Conservation (phyloP, 2,113 vertebrate genomes). For the Semnornis frantzii region DNA sequence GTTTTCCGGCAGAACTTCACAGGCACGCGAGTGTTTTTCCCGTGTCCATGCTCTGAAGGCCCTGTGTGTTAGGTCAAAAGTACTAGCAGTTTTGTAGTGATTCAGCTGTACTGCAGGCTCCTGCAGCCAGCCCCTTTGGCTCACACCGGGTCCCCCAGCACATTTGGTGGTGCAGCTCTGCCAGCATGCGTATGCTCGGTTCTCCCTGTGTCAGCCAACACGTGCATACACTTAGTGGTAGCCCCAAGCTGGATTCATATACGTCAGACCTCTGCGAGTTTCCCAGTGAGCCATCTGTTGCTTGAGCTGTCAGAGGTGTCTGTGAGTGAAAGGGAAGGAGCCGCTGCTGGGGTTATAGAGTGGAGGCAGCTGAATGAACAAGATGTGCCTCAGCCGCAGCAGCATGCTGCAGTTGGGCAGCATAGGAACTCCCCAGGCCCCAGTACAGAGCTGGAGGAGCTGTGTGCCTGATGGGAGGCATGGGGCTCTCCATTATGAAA, state of each 20-base stretch:
- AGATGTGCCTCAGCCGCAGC: not conserved
- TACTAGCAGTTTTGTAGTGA: not conserved
- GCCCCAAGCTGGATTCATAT: not conserved
- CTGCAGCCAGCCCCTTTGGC: fast-evolving
- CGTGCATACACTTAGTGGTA: fast-evolving
- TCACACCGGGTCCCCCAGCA: fast-evolving
- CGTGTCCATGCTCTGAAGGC: not conserved
- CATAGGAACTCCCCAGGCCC: not conserved
- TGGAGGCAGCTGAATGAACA: not conserved
- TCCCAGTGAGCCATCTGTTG: not conserved
- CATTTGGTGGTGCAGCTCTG: fast-evolving
- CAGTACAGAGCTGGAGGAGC: not conserved
- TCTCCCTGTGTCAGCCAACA: not conserved
- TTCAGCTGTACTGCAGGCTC: fast-evolving
- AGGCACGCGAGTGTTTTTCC: not conserved
- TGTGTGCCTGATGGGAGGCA: not conserved
- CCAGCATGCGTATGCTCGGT: not conserved
- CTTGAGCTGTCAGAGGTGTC: not conserved
- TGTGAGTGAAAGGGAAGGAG: not conserved
- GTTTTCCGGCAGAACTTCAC: not conserved
- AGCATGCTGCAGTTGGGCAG: not conserved
- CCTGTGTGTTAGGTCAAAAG: not conserved
- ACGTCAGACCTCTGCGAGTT: not conserved
- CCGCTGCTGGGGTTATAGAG: not conserved
- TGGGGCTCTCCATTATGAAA: fast-evolving